Evolutionary conservation across 2,888 invertebrate species (phyloP).

Genomic region (Boloria euphrosyne): DNA sequence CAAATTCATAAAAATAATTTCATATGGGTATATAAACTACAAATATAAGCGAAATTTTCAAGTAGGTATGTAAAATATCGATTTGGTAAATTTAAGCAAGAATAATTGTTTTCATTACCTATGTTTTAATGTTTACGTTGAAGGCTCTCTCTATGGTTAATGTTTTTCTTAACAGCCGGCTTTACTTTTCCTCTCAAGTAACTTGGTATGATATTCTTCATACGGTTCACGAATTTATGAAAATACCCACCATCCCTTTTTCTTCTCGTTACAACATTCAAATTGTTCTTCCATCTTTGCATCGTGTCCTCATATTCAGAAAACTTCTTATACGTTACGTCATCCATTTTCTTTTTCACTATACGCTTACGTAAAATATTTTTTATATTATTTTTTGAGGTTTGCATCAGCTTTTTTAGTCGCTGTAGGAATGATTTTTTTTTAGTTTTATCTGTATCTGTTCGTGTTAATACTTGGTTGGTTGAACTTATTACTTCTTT

Average conservation of each 20-base stretch:
- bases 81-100: too few species aligned
- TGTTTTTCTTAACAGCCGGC: constrained; percentile 46
- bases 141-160: constrained; percentile 25
- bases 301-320: constrained; percentile 54
- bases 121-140: background rate
- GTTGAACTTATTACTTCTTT: constrained; percentile 2
- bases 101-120: constrained; percentile 6
- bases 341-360: constrained; percentile 51
- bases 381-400: constrained; percentile 55
- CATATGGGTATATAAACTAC: too few species aligned
- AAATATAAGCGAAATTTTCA: too few species aligned
- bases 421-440: constrained; percentile 56
- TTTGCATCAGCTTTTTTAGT: constrained; percentile 54
- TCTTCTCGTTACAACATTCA: constrained; percentile 47
- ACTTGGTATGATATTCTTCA: constrained; percentile 63
- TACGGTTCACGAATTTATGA: constrained; percentile 45
- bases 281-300: constrained; percentile 59
- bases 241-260: constrained; percentile 51
- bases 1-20: too few species aligned
- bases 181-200: constrained; percentile 61
- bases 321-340: constrained; percentile 50
- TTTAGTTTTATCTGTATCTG: constrained; percentile 33
- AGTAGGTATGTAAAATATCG: too few species aligned
- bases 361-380: constrained; percentile 50
- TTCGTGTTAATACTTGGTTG: background rate